phyloP scores from a whole-genome alignment of 2,888 invertebrate genomes.

The Trissonchulus sp. region DNA sequence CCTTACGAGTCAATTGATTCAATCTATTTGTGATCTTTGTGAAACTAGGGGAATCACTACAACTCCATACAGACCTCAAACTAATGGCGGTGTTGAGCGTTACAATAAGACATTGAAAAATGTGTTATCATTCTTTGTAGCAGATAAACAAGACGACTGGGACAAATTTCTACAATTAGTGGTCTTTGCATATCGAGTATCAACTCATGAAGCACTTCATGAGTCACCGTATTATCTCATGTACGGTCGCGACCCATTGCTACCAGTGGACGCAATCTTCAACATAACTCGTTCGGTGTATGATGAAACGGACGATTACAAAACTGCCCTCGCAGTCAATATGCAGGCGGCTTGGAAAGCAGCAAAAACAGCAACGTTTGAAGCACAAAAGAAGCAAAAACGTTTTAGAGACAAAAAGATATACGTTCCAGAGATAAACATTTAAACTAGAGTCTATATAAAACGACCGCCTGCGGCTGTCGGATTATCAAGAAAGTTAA shows the following conservation, averaged over 20 bases:
- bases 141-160: neutral
- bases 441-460: neutral
- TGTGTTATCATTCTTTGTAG: neutral
- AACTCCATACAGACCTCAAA: conserved; percentile 7
- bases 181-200: neutral
- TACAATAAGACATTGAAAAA: neutral
- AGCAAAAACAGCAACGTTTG: neutral
- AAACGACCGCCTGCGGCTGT: neutral
- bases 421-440: neutral
- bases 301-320: neutral
- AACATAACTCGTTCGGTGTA: neutral
- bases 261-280: neutral
- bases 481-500: conserved; percentile 2
- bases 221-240: neutral
- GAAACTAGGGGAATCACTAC: neutral
- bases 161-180: neutral
- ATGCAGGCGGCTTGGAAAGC: neutral
- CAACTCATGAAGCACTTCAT: neutral
- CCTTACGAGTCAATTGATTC: neutral
- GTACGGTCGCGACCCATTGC: neutral
- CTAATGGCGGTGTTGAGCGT: neutral
- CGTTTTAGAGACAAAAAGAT: neutral
- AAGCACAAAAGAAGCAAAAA: neutral
- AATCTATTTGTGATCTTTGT: neutral
- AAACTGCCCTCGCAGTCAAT: neutral